Conservation (phyloP, 2,888 invertebrate species). For the Palloptera scutellata region DNA sequence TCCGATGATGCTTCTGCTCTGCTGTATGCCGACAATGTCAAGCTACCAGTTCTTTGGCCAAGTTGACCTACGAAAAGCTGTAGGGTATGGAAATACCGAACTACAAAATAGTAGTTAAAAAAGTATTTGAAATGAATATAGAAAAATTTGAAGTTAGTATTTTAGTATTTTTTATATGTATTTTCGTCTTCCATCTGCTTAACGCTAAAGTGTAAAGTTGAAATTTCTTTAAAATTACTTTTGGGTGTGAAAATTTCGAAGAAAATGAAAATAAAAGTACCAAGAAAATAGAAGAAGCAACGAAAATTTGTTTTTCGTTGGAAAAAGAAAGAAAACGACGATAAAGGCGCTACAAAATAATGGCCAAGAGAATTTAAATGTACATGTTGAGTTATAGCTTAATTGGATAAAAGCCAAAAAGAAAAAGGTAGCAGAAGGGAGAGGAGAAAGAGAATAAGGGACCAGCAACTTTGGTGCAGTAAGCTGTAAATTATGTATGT, state of each 20-base stretch:
- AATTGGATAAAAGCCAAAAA: conserved; percentile 60
- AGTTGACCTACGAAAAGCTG: too few species aligned
- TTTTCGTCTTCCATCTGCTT: neutral
- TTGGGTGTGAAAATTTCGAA: conserved; percentile 27
- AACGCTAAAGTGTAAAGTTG: conserved; percentile 21
- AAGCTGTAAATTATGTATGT: neutral
- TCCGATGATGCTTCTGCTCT: too few species aligned
- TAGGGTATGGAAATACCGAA: too few species aligned
- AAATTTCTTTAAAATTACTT: conserved; percentile 30
- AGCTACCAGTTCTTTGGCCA: too few species aligned
- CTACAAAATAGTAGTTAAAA: too few species aligned
- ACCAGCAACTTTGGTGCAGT: neutral
- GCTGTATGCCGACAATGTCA: too few species aligned
- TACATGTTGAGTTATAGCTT: conserved; percentile 60
- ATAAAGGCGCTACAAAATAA: conserved; percentile 14
- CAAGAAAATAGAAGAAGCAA: conserved; percentile 14
- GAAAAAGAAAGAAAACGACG: neutral
- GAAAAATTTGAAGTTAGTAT: too few species aligned
- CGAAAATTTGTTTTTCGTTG: neutral
- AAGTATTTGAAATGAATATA: too few species aligned
- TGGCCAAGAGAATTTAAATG: conserved; percentile 34
- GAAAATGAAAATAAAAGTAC: neutral
- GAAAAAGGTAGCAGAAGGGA: conserved; percentile 17
- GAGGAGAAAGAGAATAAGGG: neutral
- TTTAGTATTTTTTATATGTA: neutral